These are phyloP conservation scores for Cyphomyrus discorhynchus DNA, from an alignment of 2,113 vertebrate genomes.

Conservation along the genomic window DNA sequence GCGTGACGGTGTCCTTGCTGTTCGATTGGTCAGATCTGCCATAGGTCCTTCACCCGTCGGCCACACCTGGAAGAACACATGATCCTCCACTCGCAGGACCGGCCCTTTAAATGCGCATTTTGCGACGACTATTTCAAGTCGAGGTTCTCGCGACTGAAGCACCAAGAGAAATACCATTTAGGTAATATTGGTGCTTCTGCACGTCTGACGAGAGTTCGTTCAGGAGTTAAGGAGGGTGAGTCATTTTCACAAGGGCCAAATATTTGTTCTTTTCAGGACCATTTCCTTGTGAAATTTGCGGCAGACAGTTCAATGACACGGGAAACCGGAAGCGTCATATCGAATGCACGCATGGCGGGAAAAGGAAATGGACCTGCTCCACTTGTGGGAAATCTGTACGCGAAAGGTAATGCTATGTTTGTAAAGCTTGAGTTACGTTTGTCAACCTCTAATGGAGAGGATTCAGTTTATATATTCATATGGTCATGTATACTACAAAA, in stretches of 20 bases:
- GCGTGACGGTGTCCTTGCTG: neutral
- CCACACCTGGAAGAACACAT: constrained; percentile 95
- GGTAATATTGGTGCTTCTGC: constrained; percentile 49
- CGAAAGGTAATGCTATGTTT: constrained; percentile 70
- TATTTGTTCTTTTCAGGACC: constrained; percentile 63
- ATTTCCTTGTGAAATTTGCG: constrained; percentile 95
- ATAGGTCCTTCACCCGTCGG: constrained; percentile 88
- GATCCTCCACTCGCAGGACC: constrained; percentile 93
- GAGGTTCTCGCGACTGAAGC: constrained; percentile 88
- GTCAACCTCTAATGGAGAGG: neutral
- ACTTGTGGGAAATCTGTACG: constrained; percentile 94
- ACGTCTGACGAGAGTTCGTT: neutral
- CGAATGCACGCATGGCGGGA: constrained; percentile 94
- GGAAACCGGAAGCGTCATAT: constrained; percentile 93
- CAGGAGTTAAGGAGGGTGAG: neutral
- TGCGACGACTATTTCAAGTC: constrained; percentile 95
- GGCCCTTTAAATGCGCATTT: constrained; percentile 92
- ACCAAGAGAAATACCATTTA: constrained; percentile 94
- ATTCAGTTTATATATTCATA: neutral
- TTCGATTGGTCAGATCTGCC: constrained; percentile 70
- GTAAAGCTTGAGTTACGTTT: neutral
- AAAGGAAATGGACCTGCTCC: constrained; percentile 94
- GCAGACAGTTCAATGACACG: constrained; percentile 92
- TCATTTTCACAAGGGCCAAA: neutral
- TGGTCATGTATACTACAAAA: neutral